These are phyloP conservation scores for Drosophila merina DNA, from an alignment of 2,888 invertebrate species.

Conservation along the genomic window DNA sequence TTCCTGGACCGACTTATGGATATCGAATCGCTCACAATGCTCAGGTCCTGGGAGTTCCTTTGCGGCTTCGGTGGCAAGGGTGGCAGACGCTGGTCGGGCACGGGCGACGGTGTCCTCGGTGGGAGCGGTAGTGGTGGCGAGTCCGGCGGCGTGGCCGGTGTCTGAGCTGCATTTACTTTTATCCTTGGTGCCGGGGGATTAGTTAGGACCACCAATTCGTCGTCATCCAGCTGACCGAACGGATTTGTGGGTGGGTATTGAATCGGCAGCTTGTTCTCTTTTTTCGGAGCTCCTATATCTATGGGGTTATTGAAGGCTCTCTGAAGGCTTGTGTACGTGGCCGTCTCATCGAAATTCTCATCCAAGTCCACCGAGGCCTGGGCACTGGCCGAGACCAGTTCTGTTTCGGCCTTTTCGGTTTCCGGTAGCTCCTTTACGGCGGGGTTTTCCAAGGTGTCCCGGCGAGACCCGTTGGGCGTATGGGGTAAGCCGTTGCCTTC, in stretches of 20 bases:
- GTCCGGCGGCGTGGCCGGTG: constrained; percentile 77
- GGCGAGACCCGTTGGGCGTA: constrained; percentile 88
- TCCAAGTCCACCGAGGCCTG: constrained; percentile 85
- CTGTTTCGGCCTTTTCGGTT: constrained; percentile 54
- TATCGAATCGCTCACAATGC: constrained; percentile 64
- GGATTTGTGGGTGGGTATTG: constrained; percentile 69
- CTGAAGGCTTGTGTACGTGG: constrained; percentile 92
- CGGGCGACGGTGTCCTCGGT: constrained; percentile 76
- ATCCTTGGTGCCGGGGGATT: constrained; percentile 85
- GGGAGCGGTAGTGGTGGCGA: constrained; percentile 76
- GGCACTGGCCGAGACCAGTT: constrained; percentile 61
- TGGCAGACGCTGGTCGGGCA: constrained; percentile 87
- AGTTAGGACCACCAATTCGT: constrained; percentile 83
- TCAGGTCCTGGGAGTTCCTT: constrained; percentile 85
- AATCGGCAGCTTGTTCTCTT: constrained; percentile 5
- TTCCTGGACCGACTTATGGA: constrained; percentile 71
- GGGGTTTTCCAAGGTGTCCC: constrained; percentile 84
- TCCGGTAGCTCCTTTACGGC: constrained; percentile 73
- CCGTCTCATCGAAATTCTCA: constrained; percentile 89
- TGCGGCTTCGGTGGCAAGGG: constrained; percentile 91
- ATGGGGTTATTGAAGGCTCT: constrained; percentile 93
- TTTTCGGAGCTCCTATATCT: constrained; percentile 85
- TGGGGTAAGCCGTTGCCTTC: constrained; percentile 87
- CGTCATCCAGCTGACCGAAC: constrained; percentile 77
- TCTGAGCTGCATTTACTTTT: constrained; percentile 77